Percentiles rank a stretch among this genome's conserved stretches.
These are phyloP conservation scores for Ichneumon xanthorius DNA, from an alignment of 2,888 invertebrate species.

Conservation along the genomic window DNA sequence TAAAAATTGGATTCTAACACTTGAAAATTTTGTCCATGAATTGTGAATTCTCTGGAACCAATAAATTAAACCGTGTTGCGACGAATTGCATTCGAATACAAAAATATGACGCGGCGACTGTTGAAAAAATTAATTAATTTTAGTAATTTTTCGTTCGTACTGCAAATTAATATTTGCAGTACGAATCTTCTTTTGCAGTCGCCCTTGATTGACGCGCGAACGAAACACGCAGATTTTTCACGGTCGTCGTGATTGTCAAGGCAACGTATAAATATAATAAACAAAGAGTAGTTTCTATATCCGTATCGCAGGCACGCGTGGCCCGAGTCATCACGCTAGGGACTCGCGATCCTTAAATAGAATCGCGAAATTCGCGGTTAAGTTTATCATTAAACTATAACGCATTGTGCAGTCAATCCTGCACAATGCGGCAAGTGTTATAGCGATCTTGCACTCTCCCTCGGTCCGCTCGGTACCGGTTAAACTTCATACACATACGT, in stretches of 20 bases:
- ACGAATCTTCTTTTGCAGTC: too few species aligned
- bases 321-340: neutral
- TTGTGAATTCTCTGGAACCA: too few species aligned
- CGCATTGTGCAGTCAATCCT: neutral
- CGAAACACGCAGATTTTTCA: neutral
- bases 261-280: neutral
- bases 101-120: too few species aligned
- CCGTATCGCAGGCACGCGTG: neutral
- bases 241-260: neutral
- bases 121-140: too few species aligned
- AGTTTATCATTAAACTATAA: conserved; percentile 7
- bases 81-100: too few species aligned
- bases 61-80: too few species aligned
- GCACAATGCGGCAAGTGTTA: neutral
- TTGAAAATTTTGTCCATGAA: too few species aligned
- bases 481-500: neutral
- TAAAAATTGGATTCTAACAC: too few species aligned
- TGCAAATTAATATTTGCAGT: neutral
- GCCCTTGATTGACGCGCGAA: neutral
- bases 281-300: neutral
- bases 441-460: neutral
- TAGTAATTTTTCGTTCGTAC: too few species aligned
- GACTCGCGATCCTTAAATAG: neutral
- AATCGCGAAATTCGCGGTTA: neutral
- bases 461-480: neutral